Base-by-base conservation (phyloP, 2,888 invertebrate genomes). In the Aspidapion aeneum region DNA sequence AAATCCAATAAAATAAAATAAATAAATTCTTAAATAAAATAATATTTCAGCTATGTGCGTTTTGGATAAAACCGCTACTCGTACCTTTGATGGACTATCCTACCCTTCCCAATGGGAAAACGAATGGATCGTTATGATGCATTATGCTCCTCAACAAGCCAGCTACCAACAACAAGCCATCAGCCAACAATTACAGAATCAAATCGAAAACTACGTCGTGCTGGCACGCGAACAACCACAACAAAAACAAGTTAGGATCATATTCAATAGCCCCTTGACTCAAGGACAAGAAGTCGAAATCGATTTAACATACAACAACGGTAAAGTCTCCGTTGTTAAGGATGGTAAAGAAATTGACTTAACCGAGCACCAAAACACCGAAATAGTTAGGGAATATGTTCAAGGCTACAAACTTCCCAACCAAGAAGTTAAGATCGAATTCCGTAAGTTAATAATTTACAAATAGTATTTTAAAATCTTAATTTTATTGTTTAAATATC, bases 11-110 rank as follows among this genome's bases (percentile, higher is more conserved):
- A n/a, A n/a, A n/a, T n/a, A n/a, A n/a, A n/a, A n/a, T n/a, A n/a
- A n/a, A n/a, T n/a, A n/a, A n/a, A n/a, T n/a, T n/a, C n/a, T n/a
- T n/a, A n/a, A n/a, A n/a, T n/a, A n/a, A n/a, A n/a, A n/a, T n/a
- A n/a, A n/a, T n/a, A 7, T 52, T 52, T 5, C 17, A 52, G 52
- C 52, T 9, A 52, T 79, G 69, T 91, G 90, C 74, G 80, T 84
- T 1, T 75, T 90, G 56, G 89, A 90, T 68, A 80, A 82, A 50
- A 81, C 78, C 59, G 78, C 78, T 60, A 82, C 85, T 57, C 82
- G 79, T 68, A 90, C 90, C 1, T 90, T 90, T 78, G 89, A 90
- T 78, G 84, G 86, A 74, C 84, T 82, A 56, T 80, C 82, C 48
- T 89, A 86, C 74, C 80, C 84, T 7, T 80, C 87, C 69, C 57